Base-by-base conservation (phyloP, 2,888 invertebrate species). In the Nyleta sp. region DNA sequence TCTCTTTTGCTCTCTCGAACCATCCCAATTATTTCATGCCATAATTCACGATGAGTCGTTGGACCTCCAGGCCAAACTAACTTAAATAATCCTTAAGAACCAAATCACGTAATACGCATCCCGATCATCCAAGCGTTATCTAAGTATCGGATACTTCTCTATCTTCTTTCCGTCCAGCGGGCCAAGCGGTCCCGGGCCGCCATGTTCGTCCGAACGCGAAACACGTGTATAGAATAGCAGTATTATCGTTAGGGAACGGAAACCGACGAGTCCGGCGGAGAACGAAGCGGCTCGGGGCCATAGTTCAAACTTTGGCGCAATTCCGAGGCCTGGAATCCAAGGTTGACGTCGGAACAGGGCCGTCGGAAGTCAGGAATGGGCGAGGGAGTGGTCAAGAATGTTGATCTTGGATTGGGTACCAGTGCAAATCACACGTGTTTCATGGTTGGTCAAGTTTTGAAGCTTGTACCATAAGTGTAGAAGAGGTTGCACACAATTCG, bases 21-120 rank as follows among this genome's bases (percentile, higher is more conserved):
- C 97, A 97, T 92, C 97, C 97, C 91, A 97, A 98, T 93, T 98
- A 97, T 94, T 98, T 97, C 93, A 97, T 98, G 97, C 97, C 96
- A 95, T 97, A 96, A 95, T 88, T 88, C 85, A 85, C 84, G 84
- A 84, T 84, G 86, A 85, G 82, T 88, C 85, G 85, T 84, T 85
- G 86, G 85, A 85, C 82, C 83, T 84, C 84, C 84, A 85, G 86
- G 87, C 85, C 84, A 88, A 87, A 88, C 81, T 87, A 87, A 85
- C 85, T 81, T 80, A 76, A 80, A 80, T 74, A 53, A 81, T 74
- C 46, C 31, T 73, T 80, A 71, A 73, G 76, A 24, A 78, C 67
- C 35, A 48, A 72, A 70, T 73, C 73, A 64, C 78, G 78, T 73
- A 70, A 73, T 73, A 78, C 42, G 72, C 73, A 70, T 78, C 73